Conservation (phyloP, 2,888 invertebrate genomes). For the Agrochola lychnidis region DNA sequence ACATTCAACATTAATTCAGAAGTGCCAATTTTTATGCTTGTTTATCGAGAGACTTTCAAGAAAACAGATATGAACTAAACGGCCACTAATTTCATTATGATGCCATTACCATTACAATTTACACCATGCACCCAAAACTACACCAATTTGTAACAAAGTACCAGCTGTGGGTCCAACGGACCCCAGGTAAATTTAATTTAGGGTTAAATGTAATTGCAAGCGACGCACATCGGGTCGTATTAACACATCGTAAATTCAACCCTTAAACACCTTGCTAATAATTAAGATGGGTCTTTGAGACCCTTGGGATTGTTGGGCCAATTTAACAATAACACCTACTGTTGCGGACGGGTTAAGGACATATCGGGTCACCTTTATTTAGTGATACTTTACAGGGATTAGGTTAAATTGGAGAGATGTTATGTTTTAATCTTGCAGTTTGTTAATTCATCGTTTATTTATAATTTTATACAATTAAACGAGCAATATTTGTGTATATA, state of each 20-base stretch:
- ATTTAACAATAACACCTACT: conserved; percentile 82
- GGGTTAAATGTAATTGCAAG: conserved; percentile 83
- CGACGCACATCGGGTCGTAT: conserved; percentile 85
- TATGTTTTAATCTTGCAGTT: conserved; percentile 40
- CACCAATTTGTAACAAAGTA: conserved; percentile 65
- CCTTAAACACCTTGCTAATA: conserved; percentile 89
- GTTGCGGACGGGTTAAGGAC: conserved; percentile 76
- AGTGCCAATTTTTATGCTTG: neutral
- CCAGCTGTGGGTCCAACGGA: conserved; percentile 69
- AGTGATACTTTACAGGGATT: conserved; percentile 75
- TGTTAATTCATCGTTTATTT: neutral
- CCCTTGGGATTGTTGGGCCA: conserved; percentile 81
- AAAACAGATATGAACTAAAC: neutral
- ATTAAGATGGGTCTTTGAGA: conserved; percentile 84
- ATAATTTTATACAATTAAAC: neutral
- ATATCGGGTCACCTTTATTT: conserved; percentile 77
- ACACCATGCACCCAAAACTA: conserved; percentile 59
- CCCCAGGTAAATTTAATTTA: conserved; percentile 88
- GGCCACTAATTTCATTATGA: conserved; percentile 35
- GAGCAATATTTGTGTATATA: no score
- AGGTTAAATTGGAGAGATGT: conserved; percentile 57
- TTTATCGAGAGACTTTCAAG: neutral
- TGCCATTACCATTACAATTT: conserved; percentile 48
- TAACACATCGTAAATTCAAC: conserved; percentile 89
- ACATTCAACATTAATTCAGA: neutral